A percentile compares a stretch with the other conserved stretches of the same genome.
Conservation (phyloP, 53 echinoderm and acorn worm genomes). For the Hippasteria phrygiana region DNA sequence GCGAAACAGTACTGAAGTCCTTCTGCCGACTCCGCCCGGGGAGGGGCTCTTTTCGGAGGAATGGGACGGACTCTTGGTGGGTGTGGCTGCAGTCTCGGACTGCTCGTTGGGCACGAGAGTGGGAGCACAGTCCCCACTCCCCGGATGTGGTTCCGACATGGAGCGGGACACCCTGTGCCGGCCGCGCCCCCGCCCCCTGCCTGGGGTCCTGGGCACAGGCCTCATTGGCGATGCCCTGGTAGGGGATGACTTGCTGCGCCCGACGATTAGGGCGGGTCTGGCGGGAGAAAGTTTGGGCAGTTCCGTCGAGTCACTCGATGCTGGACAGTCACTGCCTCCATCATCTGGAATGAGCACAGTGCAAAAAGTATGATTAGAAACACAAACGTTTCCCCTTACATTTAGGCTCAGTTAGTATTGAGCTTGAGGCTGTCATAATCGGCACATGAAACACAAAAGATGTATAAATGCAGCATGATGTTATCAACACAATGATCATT, state of each 20-base stretch:
- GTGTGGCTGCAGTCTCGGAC: slow-evolving; percentile 56
- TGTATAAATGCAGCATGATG: too few species aligned
- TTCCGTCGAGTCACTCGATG: slow-evolving; percentile 74
- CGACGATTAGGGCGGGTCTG: slow-evolving; percentile 78
- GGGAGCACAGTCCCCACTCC: slow-evolving; percentile 57
- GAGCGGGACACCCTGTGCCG: slow-evolving; percentile 65
- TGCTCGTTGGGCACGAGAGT: slow-evolving; percentile 67
- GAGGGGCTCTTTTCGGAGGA: slow-evolving; percentile 72
- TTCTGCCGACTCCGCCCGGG: slow-evolving; percentile 89
- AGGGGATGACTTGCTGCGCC: slow-evolving; percentile 83
- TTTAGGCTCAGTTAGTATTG: too few species aligned
- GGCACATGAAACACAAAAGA: too few species aligned
- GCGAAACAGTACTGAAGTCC: slow-evolving; percentile 92
- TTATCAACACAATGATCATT: too few species aligned
- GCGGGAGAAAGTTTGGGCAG: slow-evolving; percentile 84
- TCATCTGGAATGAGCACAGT: slow-evolving; percentile 48
- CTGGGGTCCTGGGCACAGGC: slow-evolving; percentile 72
- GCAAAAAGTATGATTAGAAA: not conserved
- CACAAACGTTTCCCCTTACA: not conserved
- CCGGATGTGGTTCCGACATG: slow-evolving; percentile 78
- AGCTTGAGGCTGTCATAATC: too few species aligned
- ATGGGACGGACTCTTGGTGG: slow-evolving; percentile 68
- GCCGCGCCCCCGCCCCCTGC: slow-evolving; percentile 79
- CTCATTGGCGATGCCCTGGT: slow-evolving; percentile 75
- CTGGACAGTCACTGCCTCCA: slow-evolving; percentile 81